Conservation (phyloP, 1,140 invertebrate species). For the Bombus pascuorum region DNA sequence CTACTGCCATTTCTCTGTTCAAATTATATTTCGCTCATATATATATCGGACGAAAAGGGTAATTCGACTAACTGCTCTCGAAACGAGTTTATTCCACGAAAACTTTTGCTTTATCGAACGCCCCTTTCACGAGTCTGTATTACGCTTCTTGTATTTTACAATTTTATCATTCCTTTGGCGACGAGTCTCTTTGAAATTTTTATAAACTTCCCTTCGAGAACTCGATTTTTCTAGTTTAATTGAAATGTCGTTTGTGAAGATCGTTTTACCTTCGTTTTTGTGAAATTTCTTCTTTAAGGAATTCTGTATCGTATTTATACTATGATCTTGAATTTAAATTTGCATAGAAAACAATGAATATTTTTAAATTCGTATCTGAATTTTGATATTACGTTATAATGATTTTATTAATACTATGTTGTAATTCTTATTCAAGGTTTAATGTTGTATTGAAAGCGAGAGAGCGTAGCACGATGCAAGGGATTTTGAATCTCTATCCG, state of each 20-base stretch:
- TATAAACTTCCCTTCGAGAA: not conserved
- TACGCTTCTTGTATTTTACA: not conserved
- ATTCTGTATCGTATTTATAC: not conserved
- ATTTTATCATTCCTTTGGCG: not conserved
- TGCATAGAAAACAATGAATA: no score
- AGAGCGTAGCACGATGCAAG: no score
- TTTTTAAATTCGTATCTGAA: no score
- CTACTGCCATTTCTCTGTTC: not conserved
- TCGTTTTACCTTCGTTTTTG: not conserved
- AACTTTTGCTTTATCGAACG: not conserved
- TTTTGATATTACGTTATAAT: no score
- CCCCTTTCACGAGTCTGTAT: not conserved
- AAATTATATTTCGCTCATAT: slow-evolving; percentile 12
- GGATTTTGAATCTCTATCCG: no score
- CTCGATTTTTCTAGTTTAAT: not conserved
- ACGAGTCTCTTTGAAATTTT: not conserved
- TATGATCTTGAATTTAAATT: not conserved
- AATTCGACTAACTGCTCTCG: slow-evolving; percentile 20
- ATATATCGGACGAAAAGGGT: not conserved
- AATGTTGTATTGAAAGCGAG: no score
- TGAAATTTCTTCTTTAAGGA: not conserved
- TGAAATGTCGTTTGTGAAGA: not conserved
- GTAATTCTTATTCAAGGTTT: no score
- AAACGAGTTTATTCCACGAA: slow-evolving; percentile 8
- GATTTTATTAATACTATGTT: no score